phyloP scores from a whole-genome alignment of 1,140 invertebrate genomes.

The Sarcophaga peregrina region DNA sequence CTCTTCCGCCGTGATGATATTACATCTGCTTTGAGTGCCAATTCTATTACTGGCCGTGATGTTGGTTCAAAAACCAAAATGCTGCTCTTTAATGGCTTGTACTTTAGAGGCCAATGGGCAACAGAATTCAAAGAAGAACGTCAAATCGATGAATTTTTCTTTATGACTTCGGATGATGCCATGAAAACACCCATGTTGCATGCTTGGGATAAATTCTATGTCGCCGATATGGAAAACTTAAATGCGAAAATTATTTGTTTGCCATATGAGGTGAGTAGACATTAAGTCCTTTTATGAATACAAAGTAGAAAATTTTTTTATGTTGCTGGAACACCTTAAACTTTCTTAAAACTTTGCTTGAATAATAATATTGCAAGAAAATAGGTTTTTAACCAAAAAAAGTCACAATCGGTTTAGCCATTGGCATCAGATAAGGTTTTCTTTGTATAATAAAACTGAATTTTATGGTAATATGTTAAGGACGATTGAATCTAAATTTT shows the following conservation, averaged over 20 bases:
- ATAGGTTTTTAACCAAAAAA: too few species aligned
- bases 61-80: slow-evolving; percentile 66
- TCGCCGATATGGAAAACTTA: slow-evolving; percentile 68
- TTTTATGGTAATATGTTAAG: too few species aligned
- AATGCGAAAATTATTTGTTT: slow-evolving; percentile 71
- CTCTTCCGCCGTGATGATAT: slow-evolving; percentile 63
- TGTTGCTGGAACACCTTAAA: too few species aligned
- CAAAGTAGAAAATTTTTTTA: too few species aligned
- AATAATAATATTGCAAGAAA: too few species aligned
- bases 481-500: too few species aligned
- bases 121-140: slow-evolving; percentile 57
- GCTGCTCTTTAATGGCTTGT: slow-evolving; percentile 75
- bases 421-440: too few species aligned
- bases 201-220: slow-evolving; percentile 68
- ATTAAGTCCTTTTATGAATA: too few species aligned
- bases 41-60: slow-evolving; percentile 60
- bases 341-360: too few species aligned
- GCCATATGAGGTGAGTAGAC: slow-evolving; percentile 66
- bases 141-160: slow-evolving; percentile 68
- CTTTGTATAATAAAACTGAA: too few species aligned
- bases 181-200: slow-evolving; percentile 71
- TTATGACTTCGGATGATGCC: slow-evolving; percentile 70
- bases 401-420: too few species aligned
- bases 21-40: slow-evolving; percentile 61
- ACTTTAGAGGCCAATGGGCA: slow-evolving; percentile 69